These are phyloP conservation scores for Helostoma temminkii DNA, from an alignment of 2,797 vertebrate species.

Conservation along the genomic window DNA sequence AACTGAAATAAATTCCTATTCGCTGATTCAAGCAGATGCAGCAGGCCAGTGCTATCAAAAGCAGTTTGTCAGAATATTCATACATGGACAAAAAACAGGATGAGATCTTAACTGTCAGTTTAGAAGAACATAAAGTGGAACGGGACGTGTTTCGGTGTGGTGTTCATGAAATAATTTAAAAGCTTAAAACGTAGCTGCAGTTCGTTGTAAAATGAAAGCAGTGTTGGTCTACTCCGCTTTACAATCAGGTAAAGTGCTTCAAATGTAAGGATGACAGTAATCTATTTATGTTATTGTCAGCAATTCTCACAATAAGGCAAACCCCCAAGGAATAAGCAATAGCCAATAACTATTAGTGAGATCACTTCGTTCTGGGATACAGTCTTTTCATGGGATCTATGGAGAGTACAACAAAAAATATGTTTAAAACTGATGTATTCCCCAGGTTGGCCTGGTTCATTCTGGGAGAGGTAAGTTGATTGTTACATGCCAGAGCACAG, in stretches of 20 bases:
- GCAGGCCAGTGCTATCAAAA: too few species aligned
- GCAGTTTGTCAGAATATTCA: too few species aligned
- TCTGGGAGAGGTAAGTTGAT: slow-evolving; percentile 23
- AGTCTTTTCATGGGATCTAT: slow-evolving; percentile 9
- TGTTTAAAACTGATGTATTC: slow-evolving; percentile 2
- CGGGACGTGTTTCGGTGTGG: slow-evolving; percentile 1
- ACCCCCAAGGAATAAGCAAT: not conserved
- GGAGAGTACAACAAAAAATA: slow-evolving; percentile 1
- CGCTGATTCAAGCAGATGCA: too few species aligned
- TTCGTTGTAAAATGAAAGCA: not conserved
- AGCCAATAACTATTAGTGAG: not conserved
- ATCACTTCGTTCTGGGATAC: not conserved
- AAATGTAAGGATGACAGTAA: not conserved
- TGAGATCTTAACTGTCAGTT: slow-evolving; percentile 11
- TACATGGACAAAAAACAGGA: too few species aligned
- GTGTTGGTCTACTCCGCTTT: not conserved
- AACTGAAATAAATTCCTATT: too few species aligned
- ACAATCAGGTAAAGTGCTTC: not conserved
- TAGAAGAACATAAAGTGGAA: slow-evolving; percentile 8
- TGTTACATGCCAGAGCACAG: slow-evolving; percentile 37
- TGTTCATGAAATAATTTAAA: slow-evolving; percentile 20
- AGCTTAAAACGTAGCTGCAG: not conserved
- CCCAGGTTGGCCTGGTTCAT: slow-evolving; percentile 3
- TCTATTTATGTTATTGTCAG: not conserved
- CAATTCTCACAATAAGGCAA: not conserved